Evolutionary conservation across 2,113 vertebrate species (phyloP).

Genomic region (Xenopus tropicalis): UCB_Xtro_10.0 CM004443.2:80484001-80484500

Average conservation of each 20-base stretch:
- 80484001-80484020: constrained; percentile 6
- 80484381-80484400: no score
- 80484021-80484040: neutral
- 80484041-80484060: constrained; percentile 13
- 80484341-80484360: no score
- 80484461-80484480: no score
- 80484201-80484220: constrained; percentile 40
- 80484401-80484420: no score
- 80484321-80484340: no score
- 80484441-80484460: no score
- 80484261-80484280: constrained; percentile 43
- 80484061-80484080: constrained; percentile 24
- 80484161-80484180: constrained; percentile 49
- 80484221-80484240: constrained; percentile 49
- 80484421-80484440: no score
- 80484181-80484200: constrained; percentile 48
- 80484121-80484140: constrained; percentile 53
- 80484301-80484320: no score
- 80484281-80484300: neutral
- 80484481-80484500: no score
- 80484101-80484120: constrained; percentile 26
- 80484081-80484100: constrained; percentile 46
- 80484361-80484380: no score
- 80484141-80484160: constrained; percentile 52
- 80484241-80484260: constrained; percentile 41